Evolutionary conservation across 2,888 invertebrate species (phyloP).

Genomic region (Monochamus alternatus): DNA sequence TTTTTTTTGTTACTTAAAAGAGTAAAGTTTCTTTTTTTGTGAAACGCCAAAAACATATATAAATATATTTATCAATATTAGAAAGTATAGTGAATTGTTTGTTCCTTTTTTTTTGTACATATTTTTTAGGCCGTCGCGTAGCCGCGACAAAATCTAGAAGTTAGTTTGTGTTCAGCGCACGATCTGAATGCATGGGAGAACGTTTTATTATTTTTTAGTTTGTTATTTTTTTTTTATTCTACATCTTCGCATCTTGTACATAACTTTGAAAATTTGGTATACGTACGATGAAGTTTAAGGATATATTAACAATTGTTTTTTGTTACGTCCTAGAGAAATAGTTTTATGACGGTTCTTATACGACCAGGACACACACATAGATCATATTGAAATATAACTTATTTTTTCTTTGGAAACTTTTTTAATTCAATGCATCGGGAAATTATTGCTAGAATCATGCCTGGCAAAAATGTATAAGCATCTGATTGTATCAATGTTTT

Average conservation of each 20-base stretch:
- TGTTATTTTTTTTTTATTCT: constrained; percentile 61
- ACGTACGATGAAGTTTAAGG: constrained; percentile 71
- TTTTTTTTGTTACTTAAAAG: constrained; percentile 70
- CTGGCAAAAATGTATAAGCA: constrained; percentile 33
- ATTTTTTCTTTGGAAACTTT: constrained; percentile 36
- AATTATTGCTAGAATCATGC: constrained; percentile 42
- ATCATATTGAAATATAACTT: constrained; percentile 36
- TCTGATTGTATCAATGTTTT: neutral
- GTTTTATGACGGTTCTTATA: constrained; percentile 49
- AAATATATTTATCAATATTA: constrained; percentile 69
- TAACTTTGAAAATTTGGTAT: constrained; percentile 68
- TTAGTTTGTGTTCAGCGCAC: constrained; percentile 55
- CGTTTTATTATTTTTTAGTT: constrained; percentile 62
- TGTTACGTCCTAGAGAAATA: constrained; percentile 63
- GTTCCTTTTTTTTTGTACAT: constrained; percentile 71
- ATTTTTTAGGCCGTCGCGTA: constrained; percentile 58
- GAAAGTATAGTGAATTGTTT: constrained; percentile 68
- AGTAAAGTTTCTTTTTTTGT: constrained; percentile 67
- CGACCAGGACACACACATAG: constrained; percentile 56
- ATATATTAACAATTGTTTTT: constrained; percentile 69
- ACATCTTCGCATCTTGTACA: constrained; percentile 61
- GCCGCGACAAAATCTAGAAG: constrained; percentile 48
- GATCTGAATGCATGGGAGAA: constrained; percentile 54
- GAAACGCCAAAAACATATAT: constrained; percentile 71
- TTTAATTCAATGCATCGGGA: constrained; percentile 41